Evolutionary conservation across 2,888 invertebrate species (phyloP), one percentile per base, ranked within the genome.

Genomic region (Hirtodrosophila confusa): DNA sequence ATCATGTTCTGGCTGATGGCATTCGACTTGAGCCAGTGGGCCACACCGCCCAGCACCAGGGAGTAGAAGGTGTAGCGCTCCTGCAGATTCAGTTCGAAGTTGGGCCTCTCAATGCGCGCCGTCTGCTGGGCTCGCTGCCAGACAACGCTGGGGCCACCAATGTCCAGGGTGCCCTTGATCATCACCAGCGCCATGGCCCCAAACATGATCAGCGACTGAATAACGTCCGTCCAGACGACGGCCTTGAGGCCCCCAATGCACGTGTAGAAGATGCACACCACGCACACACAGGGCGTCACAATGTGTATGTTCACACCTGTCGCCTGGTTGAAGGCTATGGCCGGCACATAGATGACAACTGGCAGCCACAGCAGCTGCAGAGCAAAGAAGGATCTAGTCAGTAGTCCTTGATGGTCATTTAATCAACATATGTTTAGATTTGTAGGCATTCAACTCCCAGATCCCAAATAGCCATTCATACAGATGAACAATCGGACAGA

Each of bases 1-100:
- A 96, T 94, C 95, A 96, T 96, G 35, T 95, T 94, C 89, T 96
- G 96, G 90, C 95, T 95, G 3, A 95, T 94, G 24, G 94, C 95
- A 77, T 95, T 94, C 76, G 94, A 94, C 49, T 95, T 94, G 4
- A 95, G 91, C 95, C 95, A 95, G 72, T 95, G 94, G 55, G 95
- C 93, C 48, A 93, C 93, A 2, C 95, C 95, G 3, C 96, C 96
- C 70, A 96, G 91, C 1, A 92, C 75, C n/a, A 95, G 92, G 0
- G 95, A 94, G 93, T 95, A 95, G 45, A 96, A 91, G 0, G 95
- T 94, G 84, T 96, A 95, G n/a, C 96, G 93, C 49, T 94, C 94
- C 1, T 94, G 93, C 11, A 96, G 93, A 91, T 95, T 95, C 45
- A 94, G 92, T 60, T 93, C 93, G 75, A 94, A 93, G 62, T 93